These are phyloP conservation scores for Dryas iulia DNA, from an alignment of 1,140 invertebrate genomes.

Conservation along the genomic window DNA sequence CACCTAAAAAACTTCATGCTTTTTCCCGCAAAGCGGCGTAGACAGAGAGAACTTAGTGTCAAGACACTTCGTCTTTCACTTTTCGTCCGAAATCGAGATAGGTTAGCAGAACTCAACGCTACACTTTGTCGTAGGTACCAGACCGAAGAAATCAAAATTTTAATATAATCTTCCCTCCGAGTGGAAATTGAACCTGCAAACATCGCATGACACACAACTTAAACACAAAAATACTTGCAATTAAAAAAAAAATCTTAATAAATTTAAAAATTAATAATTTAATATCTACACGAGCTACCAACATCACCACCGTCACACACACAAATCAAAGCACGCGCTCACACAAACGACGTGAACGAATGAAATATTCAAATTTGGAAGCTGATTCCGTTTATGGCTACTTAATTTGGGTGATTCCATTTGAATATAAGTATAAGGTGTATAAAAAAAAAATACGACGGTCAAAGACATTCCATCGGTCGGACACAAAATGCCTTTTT, in stretches of 20 bases:
- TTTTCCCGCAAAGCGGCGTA: no score
- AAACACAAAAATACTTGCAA: no score
- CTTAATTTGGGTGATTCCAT: slow-evolving; percentile 80
- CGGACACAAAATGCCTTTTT: slow-evolving; percentile 27
- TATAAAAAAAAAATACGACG: slow-evolving; percentile 43
- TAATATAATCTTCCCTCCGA: no score
- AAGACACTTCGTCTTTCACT: no score
- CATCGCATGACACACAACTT: no score
- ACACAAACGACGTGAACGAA: slow-evolving; percentile 51
- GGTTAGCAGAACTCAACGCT: no score
- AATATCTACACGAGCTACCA: not conserved
- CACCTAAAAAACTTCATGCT: no score
- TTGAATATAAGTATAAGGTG: slow-evolving; percentile 73
- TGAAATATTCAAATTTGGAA: slow-evolving; percentile 80
- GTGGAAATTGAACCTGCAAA: no score
- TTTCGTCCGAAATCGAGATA: no score
- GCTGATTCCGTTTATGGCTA: slow-evolving; percentile 80
- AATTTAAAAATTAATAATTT: not conserved
- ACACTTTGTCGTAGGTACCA: no score
- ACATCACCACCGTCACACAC: slow-evolving; percentile 54
- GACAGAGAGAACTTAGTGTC: no score
- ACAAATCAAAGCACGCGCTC: slow-evolving; percentile 69
- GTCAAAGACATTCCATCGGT: slow-evolving; percentile 63
- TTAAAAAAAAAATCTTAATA: not conserved
- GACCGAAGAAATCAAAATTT: no score